These are phyloP conservation scores for Bruchidius siliquastri DNA, from an alignment of 2,888 invertebrate species.

Conservation along the genomic window DNA sequence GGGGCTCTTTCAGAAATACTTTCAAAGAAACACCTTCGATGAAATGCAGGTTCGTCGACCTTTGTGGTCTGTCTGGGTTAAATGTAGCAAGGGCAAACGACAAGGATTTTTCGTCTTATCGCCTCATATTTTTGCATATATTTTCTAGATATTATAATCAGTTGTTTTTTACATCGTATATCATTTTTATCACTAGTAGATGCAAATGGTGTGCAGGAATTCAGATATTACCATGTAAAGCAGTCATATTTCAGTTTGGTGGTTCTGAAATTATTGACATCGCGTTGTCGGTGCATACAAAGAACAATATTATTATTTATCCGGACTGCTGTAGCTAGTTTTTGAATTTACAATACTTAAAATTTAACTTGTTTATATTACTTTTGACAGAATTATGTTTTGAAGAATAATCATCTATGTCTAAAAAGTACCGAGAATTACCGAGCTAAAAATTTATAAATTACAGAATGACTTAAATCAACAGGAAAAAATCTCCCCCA, in stretches of 20 bases:
- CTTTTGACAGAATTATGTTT: too few relatives aligned
- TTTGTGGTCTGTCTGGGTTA: not conserved
- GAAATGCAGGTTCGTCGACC: not conserved
- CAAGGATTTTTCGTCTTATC: not conserved
- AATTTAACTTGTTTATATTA: too few relatives aligned
- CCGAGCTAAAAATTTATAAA: too few relatives aligned
- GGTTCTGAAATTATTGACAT: not conserved
- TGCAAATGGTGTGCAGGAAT: not conserved
- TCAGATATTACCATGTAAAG: not conserved
- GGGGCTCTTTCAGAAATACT: not conserved
- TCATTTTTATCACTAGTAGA: not conserved
- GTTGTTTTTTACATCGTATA: not conserved
- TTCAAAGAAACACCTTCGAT: not conserved
- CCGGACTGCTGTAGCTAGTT: too few relatives aligned
- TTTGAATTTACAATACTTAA: too few relatives aligned
- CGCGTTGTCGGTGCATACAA: too few relatives aligned
- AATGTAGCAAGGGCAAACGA: not conserved
- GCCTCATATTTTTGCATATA: not conserved
- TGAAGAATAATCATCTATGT: too few relatives aligned
- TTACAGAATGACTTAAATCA: too few relatives aligned
- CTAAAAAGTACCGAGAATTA: too few relatives aligned
- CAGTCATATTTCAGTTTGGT: not conserved
- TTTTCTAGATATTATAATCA: not conserved
- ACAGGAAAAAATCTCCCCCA: too few relatives aligned
- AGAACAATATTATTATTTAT: too few relatives aligned